A percentile compares a stretch with the other conserved stretches of the same genome.
phyloP scores from a whole-genome alignment of 2,113 vertebrate genomes.

The Lasiurus cinereus region DNA sequence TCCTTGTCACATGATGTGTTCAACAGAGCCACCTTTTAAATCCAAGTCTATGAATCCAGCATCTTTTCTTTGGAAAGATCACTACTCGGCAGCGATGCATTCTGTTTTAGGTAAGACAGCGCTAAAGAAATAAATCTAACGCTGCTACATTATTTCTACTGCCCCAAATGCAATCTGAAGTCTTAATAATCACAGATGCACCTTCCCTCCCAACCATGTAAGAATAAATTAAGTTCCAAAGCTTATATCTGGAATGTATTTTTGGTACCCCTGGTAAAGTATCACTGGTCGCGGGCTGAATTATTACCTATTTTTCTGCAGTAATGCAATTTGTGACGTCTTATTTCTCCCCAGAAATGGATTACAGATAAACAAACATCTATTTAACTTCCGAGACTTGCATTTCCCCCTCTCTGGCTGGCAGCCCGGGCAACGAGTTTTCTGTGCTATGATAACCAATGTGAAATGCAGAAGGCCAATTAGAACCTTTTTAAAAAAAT shows the following conservation, averaged over 20 bases:
- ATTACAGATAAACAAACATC: constrained; percentile 1
- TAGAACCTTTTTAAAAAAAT: not conserved
- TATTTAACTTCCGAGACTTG: not conserved
- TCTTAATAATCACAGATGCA: not conserved
- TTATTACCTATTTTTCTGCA: not conserved
- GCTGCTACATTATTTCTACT: not conserved
- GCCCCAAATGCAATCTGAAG: not conserved
- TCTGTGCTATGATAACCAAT: constrained; percentile 5
- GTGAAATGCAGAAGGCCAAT: not conserved
- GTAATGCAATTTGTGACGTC: not conserved
- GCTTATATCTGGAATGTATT: not conserved
- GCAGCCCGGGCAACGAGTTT: not conserved
- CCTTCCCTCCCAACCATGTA: not conserved
- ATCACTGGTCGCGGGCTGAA: not conserved
- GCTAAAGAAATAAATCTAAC: not conserved
- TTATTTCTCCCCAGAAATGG: constrained; percentile 59
- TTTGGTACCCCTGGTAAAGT: not conserved
- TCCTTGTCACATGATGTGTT: not conserved
- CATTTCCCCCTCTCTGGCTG: not conserved
- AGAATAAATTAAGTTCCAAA: constrained; percentile 51
- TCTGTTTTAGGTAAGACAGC: not conserved
- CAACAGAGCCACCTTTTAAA: not conserved
- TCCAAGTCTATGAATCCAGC: not conserved
- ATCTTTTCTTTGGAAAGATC: not conserved
- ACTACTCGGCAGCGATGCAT: not conserved